phyloP scores from a whole-genome alignment of 2,113 vertebrate species.

The Forbesichthys agassizii region DNA sequence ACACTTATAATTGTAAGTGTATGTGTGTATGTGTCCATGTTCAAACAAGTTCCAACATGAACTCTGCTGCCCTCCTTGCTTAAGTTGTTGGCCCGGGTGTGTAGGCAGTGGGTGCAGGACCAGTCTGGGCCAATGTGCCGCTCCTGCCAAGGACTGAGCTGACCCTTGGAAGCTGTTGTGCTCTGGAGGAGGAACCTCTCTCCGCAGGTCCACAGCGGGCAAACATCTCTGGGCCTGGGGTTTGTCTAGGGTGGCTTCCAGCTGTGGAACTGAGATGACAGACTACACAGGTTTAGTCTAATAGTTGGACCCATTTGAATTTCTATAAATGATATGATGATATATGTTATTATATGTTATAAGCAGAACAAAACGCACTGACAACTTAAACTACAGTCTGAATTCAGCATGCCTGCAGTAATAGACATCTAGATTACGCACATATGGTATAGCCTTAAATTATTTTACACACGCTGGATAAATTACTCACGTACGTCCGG shows the following conservation, averaged over 20 bases:
- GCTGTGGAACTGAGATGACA: slow-evolving; percentile 13
- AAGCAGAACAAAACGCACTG: too few relatives aligned
- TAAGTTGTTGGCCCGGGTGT: not conserved
- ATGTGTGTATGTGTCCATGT: too few relatives aligned
- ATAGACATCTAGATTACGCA: too few relatives aligned
- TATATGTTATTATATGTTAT: too few relatives aligned
- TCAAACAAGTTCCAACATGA: not conserved
- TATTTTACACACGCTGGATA: not conserved
- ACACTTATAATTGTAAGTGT: too few relatives aligned
- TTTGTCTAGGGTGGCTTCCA: slow-evolving; percentile 5
- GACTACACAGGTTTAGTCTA: slow-evolving; percentile 27
- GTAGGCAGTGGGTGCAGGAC: not conserved
- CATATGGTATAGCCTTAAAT: not conserved
- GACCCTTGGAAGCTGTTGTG: not conserved
- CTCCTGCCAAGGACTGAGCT: not conserved
- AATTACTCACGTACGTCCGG: slow-evolving; percentile 23
- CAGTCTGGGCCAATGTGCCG: not conserved
- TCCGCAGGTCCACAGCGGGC: not conserved
- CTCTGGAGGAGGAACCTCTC: not conserved
- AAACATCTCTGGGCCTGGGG: slow-evolving; percentile 1
- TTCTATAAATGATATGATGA: too few relatives aligned
- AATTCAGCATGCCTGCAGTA: too few relatives aligned
- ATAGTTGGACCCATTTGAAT: not conserved
- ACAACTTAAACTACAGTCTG: too few relatives aligned
- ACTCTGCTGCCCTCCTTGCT: not conserved